Evolutionary conservation across 2,888 invertebrate genomes (phyloP).

Genomic region (Gandaritis pyraliata): DNA sequence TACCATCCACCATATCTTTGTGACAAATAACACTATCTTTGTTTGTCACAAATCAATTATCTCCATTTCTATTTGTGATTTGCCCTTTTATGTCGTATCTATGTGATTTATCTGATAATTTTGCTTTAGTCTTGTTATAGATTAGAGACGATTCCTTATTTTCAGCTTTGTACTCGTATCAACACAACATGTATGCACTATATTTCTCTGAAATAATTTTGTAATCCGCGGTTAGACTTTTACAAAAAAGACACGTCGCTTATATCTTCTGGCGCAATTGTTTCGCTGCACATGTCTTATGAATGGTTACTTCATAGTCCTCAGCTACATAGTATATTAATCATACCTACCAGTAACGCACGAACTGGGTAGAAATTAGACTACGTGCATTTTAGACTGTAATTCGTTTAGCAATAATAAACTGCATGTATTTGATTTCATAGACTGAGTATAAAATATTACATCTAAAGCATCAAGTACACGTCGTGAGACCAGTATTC

Average conservation of each 20-base stretch:
- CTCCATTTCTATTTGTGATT: conserved; percentile 30
- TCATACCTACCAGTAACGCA: conserved; percentile 1
- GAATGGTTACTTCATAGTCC: conserved; percentile 43
- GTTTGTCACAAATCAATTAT: conserved; percentile 30
- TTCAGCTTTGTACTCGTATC: conserved; percentile 10
- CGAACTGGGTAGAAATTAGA: not conserved
- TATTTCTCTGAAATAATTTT: conserved; percentile 46
- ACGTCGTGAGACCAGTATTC: conserved; percentile 57
- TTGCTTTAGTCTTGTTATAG: conserved; percentile 36
- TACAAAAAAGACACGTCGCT: conserved; percentile 54
- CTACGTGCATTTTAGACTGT: conserved; percentile 7
- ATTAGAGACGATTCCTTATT: conserved; percentile 20
- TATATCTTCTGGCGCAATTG: conserved; percentile 50
- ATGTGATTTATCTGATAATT: conserved; percentile 36
- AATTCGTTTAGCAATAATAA: conserved; percentile 4
- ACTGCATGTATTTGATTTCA: conserved; percentile 30
- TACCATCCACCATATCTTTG: conserved; percentile 20
- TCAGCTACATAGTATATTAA: conserved; percentile 8
- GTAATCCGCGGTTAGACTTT: conserved; percentile 40
- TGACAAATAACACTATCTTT: conserved; percentile 21
- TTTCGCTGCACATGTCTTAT: conserved; percentile 42
- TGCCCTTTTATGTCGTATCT: conserved; percentile 32
- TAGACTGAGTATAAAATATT: conserved; percentile 42
- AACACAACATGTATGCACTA: conserved; percentile 31
- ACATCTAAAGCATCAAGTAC: conserved; percentile 53